Percentiles rank a stretch among this genome's conserved stretches.
Conservation (phyloP, 1,140 invertebrate species). For the Drosophila hydei region DNA sequence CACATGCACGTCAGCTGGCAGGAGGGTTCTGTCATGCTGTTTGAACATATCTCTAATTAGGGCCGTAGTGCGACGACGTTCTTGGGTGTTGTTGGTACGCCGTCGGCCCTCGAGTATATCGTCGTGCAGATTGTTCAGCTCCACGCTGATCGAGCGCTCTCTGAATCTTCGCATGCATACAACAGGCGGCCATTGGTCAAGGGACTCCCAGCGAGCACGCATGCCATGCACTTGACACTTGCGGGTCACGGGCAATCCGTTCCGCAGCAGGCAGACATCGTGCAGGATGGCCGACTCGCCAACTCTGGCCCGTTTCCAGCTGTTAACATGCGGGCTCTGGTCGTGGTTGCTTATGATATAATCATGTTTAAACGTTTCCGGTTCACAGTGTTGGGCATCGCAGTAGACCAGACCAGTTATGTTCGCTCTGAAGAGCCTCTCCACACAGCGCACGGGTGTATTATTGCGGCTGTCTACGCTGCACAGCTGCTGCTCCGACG, state of each 20-base stretch:
- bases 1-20: conserved; percentile 73
- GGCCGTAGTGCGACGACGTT: conserved; percentile 38
- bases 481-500: conserved; percentile 33
- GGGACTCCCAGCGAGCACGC: conserved; percentile 57
- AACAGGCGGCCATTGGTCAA: conserved; percentile 39
- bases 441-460: background rate
- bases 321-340: conserved; percentile 60
- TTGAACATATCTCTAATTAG: conserved; percentile 54
- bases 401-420: conserved; percentile 34
- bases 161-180: conserved; percentile 55
- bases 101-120: conserved; percentile 57
- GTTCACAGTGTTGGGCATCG: conserved; percentile 45
- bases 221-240: conserved; percentile 25
- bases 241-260: conserved; percentile 71
- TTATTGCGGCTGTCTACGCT: background rate
- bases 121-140: conserved; percentile 63
- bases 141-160: conserved; percentile 55
- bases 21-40: conserved; percentile 34
- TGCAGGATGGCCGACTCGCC: conserved; percentile 56
- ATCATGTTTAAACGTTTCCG: conserved; percentile 59
- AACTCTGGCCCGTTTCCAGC: conserved; percentile 60
- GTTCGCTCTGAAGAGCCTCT: background rate
- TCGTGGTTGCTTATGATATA: conserved; percentile 58
- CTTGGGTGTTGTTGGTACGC: conserved; percentile 37
- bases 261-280: conserved; percentile 59